Conservation (phyloP, 2,888 invertebrate species). For the Carpatolechia fugitivella region DNA sequence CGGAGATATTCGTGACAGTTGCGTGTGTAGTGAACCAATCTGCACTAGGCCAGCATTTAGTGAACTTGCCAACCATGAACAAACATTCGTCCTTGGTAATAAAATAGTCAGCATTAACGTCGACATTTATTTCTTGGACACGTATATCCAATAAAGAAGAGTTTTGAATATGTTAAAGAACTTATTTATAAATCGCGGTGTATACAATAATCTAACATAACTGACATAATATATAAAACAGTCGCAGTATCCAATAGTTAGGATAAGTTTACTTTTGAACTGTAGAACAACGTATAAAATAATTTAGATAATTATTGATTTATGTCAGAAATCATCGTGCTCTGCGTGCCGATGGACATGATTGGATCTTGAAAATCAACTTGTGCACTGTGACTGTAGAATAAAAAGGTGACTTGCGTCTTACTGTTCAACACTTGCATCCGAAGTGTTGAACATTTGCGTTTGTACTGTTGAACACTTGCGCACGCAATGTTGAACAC, state of each 20-base stretch:
- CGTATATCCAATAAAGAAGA: too few relatives aligned
- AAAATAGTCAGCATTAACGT: too few relatives aligned
- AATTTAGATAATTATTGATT: too few relatives aligned
- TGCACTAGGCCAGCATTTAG: too few relatives aligned
- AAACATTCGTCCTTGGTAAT: too few relatives aligned
- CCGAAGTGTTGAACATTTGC: conserved; percentile 18
- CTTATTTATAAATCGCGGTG: background rate
- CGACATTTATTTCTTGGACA: too few relatives aligned
- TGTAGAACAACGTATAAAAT: too few relatives aligned
- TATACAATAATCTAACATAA: too few relatives aligned
- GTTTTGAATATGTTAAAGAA: too few relatives aligned
- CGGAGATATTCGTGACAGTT: too few relatives aligned
- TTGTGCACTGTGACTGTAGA: conserved; percentile 34
- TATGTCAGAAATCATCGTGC: conserved; percentile 1
- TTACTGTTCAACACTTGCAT: conserved; percentile 26
- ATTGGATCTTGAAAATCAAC: conserved; percentile 33
- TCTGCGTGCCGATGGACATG: conserved; percentile 26
- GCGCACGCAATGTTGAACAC: conserved; percentile 14
- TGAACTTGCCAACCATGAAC: too few relatives aligned
- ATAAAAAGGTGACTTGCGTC: conserved; percentile 32
- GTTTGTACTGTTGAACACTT: conserved; percentile 27
- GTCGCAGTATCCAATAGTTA: background rate
- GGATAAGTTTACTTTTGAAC: background rate
- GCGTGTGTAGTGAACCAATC: too few relatives aligned
- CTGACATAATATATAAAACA: background rate